A percentile compares a stretch with the other conserved stretches of the same genome.
Conservation (phyloP, 2,888 invertebrate species). For the Cheilosia soror region DNA sequence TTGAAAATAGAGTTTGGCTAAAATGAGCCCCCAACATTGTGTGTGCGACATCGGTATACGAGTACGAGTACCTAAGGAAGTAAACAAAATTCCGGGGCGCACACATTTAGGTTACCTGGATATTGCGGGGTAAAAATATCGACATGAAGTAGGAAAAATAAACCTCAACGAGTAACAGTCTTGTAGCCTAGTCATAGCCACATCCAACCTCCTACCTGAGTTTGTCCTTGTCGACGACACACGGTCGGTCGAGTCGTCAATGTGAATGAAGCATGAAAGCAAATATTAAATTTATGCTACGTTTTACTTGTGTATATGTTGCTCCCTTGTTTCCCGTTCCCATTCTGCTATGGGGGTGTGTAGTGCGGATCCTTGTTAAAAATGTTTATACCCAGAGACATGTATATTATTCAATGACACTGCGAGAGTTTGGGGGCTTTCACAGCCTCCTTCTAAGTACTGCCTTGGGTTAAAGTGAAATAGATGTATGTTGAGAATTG, state of each 20-base stretch:
- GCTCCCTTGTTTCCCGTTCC: background rate
- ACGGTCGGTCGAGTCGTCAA: constrained; percentile 24
- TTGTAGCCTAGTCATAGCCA: background rate
- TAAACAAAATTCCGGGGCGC: constrained; percentile 11
- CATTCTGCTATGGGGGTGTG: constrained; percentile 4
- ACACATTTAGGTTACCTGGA: constrained; percentile 35
- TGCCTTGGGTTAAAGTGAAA: constrained; percentile 18
- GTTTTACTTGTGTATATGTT: constrained; percentile 15
- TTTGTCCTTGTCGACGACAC: constrained; percentile 40
- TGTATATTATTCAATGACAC: constrained; percentile 41
- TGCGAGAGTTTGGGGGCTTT: background rate
- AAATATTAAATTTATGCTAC: constrained; percentile 59
- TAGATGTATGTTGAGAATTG: background rate
- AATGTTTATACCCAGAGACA: constrained; percentile 35
- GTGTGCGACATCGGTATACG: background rate
- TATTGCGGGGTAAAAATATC: constrained; percentile 38
- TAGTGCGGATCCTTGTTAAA: constrained; percentile 43
- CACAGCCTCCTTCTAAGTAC: constrained; percentile 12
- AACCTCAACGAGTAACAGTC: background rate
- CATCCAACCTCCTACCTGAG: constrained; percentile 24
- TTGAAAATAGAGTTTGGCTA: constrained; percentile 59
- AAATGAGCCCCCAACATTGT: constrained; percentile 11
- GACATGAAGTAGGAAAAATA: constrained; percentile 46
- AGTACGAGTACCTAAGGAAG: background rate
- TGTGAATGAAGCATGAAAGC: constrained; percentile 51